Evolutionary conservation across 1,140 invertebrate genomes (phyloP).

Genomic region (Ostrea denselamellosa): DNA sequence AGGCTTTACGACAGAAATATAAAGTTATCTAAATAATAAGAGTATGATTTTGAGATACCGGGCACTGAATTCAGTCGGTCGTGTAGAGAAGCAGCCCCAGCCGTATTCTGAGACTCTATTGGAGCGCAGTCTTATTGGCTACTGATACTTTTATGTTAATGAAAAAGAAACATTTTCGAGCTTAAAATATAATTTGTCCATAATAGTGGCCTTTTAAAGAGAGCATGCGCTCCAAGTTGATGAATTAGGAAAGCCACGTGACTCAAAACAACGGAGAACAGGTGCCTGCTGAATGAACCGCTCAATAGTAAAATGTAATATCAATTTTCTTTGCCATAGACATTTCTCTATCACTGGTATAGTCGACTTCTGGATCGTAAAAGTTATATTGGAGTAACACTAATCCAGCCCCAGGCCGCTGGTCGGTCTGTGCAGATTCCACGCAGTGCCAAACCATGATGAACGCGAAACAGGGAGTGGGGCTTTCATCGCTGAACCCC

Average conservation of each 20-base stretch:
- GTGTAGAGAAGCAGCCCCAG: neutral
- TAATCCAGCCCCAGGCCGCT: slow-evolving; percentile 53
- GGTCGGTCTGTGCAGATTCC: slow-evolving; percentile 36
- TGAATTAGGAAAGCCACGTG: slow-evolving; percentile 58
- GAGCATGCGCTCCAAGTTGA: slow-evolving; percentile 59
- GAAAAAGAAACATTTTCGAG: slow-evolving; percentile 45
- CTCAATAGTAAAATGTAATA: slow-evolving; percentile 55
- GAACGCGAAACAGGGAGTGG: slow-evolving; percentile 57
- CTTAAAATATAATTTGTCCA: slow-evolving; percentile 49
- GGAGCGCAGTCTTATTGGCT: slow-evolving; percentile 18
- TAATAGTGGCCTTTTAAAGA: slow-evolving; percentile 50
- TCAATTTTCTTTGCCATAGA: slow-evolving; percentile 54
- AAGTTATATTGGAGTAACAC: slow-evolving; percentile 48
- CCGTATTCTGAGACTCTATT: neutral
- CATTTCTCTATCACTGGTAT: neutral
- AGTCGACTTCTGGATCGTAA: slow-evolving; percentile 36
- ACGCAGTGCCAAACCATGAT: slow-evolving; percentile 56
- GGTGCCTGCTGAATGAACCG: slow-evolving; percentile 53
- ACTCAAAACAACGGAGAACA: slow-evolving; percentile 51
- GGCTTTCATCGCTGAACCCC: slow-evolving; percentile 65
- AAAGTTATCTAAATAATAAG: neutral
- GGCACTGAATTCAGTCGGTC: neutral
- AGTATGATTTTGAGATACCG: slow-evolving; percentile 24
- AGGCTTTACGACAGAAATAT: neutral
- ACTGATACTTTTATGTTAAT: slow-evolving; percentile 40